These are phyloP conservation scores for Chlorodrepanis virens DNA, from an alignment of 2,113 vertebrate species.

Conservation along the genomic window DNA sequence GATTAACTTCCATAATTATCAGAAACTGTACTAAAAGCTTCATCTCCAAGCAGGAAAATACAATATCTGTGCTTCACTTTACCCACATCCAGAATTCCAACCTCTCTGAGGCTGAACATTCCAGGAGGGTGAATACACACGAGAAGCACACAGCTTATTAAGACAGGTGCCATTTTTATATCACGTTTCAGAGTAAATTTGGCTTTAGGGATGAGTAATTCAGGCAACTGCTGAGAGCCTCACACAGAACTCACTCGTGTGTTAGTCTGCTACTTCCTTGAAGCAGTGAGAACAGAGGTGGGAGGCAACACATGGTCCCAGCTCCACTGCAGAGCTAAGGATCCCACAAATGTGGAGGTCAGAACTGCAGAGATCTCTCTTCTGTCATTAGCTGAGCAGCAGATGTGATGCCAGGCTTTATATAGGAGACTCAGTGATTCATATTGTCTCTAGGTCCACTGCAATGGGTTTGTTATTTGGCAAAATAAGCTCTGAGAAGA, in stretches of 20 bases:
- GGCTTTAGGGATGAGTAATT: conserved; percentile 58
- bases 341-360: conserved; percentile 31
- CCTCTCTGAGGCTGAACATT: background rate
- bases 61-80: background rate
- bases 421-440: background rate
- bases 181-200: conserved; percentile 60
- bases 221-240: conserved; percentile 45
- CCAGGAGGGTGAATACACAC: background rate
- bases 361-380: background rate
- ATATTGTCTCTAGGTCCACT: background rate
- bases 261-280: conserved; percentile 60
- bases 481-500: background rate
- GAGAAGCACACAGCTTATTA: conserved; percentile 29
- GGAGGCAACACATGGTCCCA: conserved; percentile 57
- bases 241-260: conserved; percentile 41
- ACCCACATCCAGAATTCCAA: background rate
- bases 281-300: conserved; percentile 57
- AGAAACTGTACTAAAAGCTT: background rate
- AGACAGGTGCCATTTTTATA: conserved; percentile 47
- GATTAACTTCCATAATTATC: background rate
- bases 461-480: background rate
- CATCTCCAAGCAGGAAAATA: background rate
- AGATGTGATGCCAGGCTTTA: background rate
- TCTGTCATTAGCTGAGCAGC: background rate
- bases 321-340: conserved; percentile 2